A percentile compares a stretch with the other conserved stretches of the same genome.
These are phyloP conservation scores for Coenonympha arcania DNA, from an alignment of 2,888 invertebrate species.

Conservation along the genomic window DNA sequence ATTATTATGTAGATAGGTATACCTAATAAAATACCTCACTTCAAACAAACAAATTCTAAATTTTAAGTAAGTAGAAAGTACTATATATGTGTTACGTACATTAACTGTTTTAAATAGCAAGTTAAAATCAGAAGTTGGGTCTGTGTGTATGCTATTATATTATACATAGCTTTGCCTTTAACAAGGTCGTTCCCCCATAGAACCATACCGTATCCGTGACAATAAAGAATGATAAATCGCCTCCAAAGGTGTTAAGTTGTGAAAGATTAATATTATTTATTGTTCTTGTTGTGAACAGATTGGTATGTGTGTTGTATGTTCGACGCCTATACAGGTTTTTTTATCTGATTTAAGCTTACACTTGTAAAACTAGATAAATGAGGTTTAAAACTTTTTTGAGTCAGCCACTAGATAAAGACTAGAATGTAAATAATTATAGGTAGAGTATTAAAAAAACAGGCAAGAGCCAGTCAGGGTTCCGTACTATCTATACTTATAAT, in stretches of 20 bases:
- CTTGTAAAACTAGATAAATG: conserved; percentile 1
- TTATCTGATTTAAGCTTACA: conserved; percentile 4
- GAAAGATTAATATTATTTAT: conserved; percentile 6
- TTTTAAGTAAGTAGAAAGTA: no score
- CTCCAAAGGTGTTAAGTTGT: conserved; percentile 5
- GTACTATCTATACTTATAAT: no score
- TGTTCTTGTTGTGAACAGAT: neutral
- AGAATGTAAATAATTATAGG: no score
- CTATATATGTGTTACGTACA: no score
- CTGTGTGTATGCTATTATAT: neutral
- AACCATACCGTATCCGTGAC: conserved; percentile 8
- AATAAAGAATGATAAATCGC: conserved; percentile 9
- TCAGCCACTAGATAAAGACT: neutral
- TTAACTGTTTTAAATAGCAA: neutral
- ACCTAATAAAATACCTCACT: no score
- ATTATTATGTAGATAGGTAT: no score
- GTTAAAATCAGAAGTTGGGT: neutral
- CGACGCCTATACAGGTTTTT: neutral
- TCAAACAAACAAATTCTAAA: no score
- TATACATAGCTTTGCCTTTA: no score
- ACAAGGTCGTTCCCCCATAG: conserved; percentile 4
- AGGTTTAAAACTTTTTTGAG: neutral
- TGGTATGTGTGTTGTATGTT: no score
- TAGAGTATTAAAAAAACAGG: no score
- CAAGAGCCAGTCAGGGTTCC: no score